Base-by-base conservation (phyloP, 2,113 vertebrate species). In the Stigmatopora nigra region DNA sequence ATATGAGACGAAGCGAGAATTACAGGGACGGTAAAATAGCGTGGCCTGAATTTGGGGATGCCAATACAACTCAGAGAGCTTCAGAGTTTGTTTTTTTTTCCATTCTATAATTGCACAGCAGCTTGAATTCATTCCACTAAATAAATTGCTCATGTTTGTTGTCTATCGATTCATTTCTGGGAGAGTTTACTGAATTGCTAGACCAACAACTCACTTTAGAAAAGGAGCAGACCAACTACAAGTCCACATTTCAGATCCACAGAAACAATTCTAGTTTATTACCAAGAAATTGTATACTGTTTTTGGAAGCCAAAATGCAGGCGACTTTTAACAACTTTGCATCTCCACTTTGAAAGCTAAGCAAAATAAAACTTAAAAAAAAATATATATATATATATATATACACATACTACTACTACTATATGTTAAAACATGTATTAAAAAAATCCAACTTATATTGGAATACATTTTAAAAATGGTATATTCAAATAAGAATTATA, bases 11-110 rank as follows among this genome's bases (percentile, higher is more conserved):
- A 72, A 76, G 81, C 76, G 70, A 82, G 74, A 72, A 82, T 83
- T 83, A 86, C 76, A 72, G 79, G 79, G 81, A 77, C 81, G 83
- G 87, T 78, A 84, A 85, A 87, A 77, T 85, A 85, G 79, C 70
- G 71, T 74, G 72, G 52, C 75, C 66, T 69, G 74, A 72, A 84
- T 82, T 82, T 77, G 74, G 62, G 85, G 87, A 89, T 84, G 80
- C 76, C 78, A 89, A 88, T n/a, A 66, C 82, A 82, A 31, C 25
- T 31, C 25, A 3, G 25, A 31, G 25, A 31, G 3, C 25, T 31
- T 31, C 25, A 31, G 25, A 31, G 25, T 63, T 63, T 63, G n/a
- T n/a, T 68, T 62, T 35, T 19, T 61, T 20, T 67, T 35, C 13
- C 36, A 9, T 25, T 64, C 64, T 38, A 41, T 41, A 16, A 36